A percentile compares a stretch with the other conserved stretches of the same genome.
Conservation (phyloP, 2,797 vertebrate species). For the Sternotherus odoratus region DNA sequence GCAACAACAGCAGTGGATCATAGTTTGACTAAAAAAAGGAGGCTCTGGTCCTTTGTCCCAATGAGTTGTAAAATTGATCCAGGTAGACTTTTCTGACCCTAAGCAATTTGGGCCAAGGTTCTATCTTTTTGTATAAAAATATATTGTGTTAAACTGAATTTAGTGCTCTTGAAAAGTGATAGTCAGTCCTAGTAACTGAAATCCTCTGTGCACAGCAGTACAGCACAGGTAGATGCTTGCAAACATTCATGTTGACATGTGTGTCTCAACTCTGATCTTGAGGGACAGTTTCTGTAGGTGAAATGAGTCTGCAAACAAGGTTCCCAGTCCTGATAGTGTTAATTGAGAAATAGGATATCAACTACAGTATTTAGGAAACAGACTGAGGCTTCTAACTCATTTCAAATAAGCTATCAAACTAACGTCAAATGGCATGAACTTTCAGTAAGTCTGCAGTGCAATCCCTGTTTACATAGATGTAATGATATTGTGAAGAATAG, state of each 20-base stretch:
- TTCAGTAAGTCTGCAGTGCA: conserved; percentile 54
- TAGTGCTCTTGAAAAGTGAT: conserved; percentile 8
- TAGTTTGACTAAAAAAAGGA: not conserved
- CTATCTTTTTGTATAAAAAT: conserved; percentile 42
- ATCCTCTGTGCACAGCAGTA: conserved; percentile 25
- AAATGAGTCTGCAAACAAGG: conserved; percentile 1
- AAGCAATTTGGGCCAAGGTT: not conserved
- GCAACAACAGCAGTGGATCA: not conserved
- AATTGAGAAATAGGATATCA: not conserved
- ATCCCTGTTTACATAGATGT: conserved; percentile 29
- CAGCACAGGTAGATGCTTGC: not conserved
- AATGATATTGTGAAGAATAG: conserved; percentile 60
- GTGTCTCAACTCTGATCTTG: conserved; percentile 11
- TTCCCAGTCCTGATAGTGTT: not conserved
- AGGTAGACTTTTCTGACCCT: conserved; percentile 25
- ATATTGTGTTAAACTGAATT: conserved; percentile 59
- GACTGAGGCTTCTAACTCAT: not conserved
- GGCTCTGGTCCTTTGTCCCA: not conserved
- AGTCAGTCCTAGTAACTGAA: conserved; percentile 55
- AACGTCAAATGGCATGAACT: conserved; percentile 43
- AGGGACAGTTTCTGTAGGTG: not conserved
- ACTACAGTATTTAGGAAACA: conserved; percentile 33
- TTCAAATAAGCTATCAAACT: not conserved
- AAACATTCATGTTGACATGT: not conserved
- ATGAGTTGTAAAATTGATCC: not conserved